Base-by-base conservation (phyloP, 2,113 vertebrate genomes). In the Toxotes jaculatrix region DNA sequence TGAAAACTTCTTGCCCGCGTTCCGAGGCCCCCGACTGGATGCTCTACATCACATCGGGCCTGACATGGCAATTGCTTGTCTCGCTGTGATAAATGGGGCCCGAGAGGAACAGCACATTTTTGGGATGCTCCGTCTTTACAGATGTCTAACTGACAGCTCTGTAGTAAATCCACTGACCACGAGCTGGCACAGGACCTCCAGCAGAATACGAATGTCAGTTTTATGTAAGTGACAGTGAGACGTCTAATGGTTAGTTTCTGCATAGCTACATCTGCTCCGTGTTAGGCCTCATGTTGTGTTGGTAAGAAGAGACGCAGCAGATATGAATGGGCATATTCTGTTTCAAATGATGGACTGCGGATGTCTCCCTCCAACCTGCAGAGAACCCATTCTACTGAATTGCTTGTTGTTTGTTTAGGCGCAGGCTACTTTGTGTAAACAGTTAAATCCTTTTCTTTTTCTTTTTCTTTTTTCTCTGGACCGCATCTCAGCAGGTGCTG, bases 401-500 rank as follows among this genome's bases (percentile, higher is more conserved):
- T 55, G 55, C 60, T 66, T 27, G 23, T 61, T 53, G 51, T 84
- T 38, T 85, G 83, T 79, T 88, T 69, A 77, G 42, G 51, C 1
- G 1, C 13, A 21, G 19, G 31, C 36, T 17, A n/a, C 23, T 61
- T 47, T 1, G 7, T 42, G 40, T 79, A 81, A 89, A 83, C 19
- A 57, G 27, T n/a, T 0, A 1, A 63, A 65, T 27, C n/a, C 12
- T 51, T 57, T 45, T 13, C 8, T 66, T 67, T 68, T 27, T 32
- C 53, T 13, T 19, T 19, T 27, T 42, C 31, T 14, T 32, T 59
- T 13, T 19, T 19, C 32, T 42, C 31, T 14, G 3, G 42, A 62
- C 71, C 19, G 40, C 69, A 19, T 68, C 85, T 79, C 86, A 78
- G 86, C 85, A 87, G 86, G 89, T 89, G 83, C 90, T 36, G 68